Base-by-base conservation (phyloP, 92 coral and sea anemone species). In the Porites divaricata region DNA sequence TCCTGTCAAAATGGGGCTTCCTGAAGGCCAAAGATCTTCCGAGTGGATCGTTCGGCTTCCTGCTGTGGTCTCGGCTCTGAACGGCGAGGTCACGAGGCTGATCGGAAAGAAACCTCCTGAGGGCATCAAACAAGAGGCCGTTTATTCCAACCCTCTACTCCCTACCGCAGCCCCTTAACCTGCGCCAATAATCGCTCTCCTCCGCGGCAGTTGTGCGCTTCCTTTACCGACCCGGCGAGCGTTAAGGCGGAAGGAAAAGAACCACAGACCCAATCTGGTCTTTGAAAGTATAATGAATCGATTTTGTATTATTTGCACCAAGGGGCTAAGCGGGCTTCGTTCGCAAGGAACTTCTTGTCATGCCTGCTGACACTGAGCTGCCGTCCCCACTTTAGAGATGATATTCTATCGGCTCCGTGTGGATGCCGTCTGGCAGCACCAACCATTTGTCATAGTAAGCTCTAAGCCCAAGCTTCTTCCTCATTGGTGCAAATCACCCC, bases 261-360 rank as follows among this genome's bases (percentile, higher is more conserved):
- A 76, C 88, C 13, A 84, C 88, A 0, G 88, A 84, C 13, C 82
- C 88, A 6, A 23, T 84, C 11, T 84, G 88, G 88, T 17, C 58
- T 61, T 76, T 16, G 56, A 75, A 75, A 51, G 52, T 63, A 10
- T 75, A 23, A 24, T 28, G 63, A 75, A 49, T 82, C 80, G 14
- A 78, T 83, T 52, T 73, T 61, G 26, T 83, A 83, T 9, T 73
- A 58, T 48, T 67, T 83, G 8, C 17, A 10, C 9, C 71, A 48
- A 48, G 0, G 87, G 2, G n/a, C 79, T 0, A 22, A 20, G 17
- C 25, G 70, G 10, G 72, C 4, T 72, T 72, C 62, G 81, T 73
- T 59, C 17, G 87, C 58, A 53, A 53, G 58, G 58, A 53, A 53
- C 58, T 53, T 10, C 58, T 53, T 53, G 58, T 53, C 58, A 14